Percentiles rank a stretch among this genome's conserved stretches.
These are phyloP conservation scores for Hucho hucho DNA, from an alignment of 2,113 vertebrate species.

Conservation along the genomic window DNA sequence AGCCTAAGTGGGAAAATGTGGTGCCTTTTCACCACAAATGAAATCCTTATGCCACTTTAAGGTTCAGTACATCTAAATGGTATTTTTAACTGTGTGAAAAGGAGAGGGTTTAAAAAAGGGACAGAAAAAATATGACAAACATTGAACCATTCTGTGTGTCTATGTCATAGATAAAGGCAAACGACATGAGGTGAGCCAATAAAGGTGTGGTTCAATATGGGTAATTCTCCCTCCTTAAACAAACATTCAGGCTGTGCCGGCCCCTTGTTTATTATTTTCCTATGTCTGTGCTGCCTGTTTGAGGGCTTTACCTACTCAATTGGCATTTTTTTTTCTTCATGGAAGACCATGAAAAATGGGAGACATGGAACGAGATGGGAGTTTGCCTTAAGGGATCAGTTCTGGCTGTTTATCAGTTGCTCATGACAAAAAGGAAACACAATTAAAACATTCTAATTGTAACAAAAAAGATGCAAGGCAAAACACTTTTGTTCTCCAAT, in stretches of 20 bases:
- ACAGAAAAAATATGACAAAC: no score
- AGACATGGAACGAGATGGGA: background rate
- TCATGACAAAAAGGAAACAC: background rate
- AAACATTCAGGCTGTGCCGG: slow-evolving; percentile 62
- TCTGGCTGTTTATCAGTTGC: background rate
- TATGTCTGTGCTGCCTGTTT: slow-evolving; percentile 47
- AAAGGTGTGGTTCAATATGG: slow-evolving; percentile 72
- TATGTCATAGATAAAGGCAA: slow-evolving; percentile 54
- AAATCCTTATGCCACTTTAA: no score
- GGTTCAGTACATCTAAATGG: no score
- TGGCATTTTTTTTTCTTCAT: background rate
- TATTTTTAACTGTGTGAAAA: no score
- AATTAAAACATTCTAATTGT: no score
- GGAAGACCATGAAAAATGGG: background rate
- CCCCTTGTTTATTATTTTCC: slow-evolving; percentile 51
- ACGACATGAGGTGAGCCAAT: slow-evolving; percentile 61
- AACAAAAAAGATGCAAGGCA: no score
- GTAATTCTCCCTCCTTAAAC: slow-evolving; percentile 74
- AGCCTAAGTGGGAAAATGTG: no score
- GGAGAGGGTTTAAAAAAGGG: no score
- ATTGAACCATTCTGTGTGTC: slow-evolving; percentile 19
- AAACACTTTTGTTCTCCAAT: no score
- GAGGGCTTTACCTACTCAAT: slow-evolving; percentile 27
- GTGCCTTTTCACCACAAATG: no score
- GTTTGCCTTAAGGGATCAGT: background rate